Evolutionary conservation across 1,140 invertebrate species (phyloP), one percentile per base, ranked within the genome.

Genomic region (Euschistus heros): DNA sequence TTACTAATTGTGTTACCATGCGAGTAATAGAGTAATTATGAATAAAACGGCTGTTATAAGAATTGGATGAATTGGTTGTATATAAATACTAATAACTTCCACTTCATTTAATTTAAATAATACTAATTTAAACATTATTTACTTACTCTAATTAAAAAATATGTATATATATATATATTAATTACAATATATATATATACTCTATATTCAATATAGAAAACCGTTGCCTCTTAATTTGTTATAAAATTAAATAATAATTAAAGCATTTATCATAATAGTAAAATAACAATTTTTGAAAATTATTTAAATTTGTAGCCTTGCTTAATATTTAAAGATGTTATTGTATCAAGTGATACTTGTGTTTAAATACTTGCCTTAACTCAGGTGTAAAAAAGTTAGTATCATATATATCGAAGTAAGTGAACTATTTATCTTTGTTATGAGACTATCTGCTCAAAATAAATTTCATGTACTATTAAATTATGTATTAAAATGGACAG

Each of bases 1-100:
- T 50, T 50, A 50, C 47, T 50, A 50, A 50, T 50, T 50, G 47
- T 50, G 47, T 50, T 50, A 50, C 47, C 47, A 50, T 18, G 22
- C n/a, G 22, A 50, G n/a, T 50, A 20, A 20, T 20, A 50, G n/a
- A 50, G 47, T 50, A 22, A 20, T 20, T 50, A 50, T 50, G 47
- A 20, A 50, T 50, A 50, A 50, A 47, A 37, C 8, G 33, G 33
- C 33, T 37, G 33, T 37, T 37, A 37, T 37, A 6, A 6, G 33
- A 37, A 37, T 10, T 50, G 5, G n/a, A 50, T 50, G 22, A 50
- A 50, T n/a, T 50, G 47, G 47, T 22, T 50, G 47, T 50, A 20
- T 50, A 20, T 50, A 50, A 50, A 50, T 10, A 37, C 8, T 37
- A 30, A 37, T 37, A 10, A 37, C 33, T 37, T 37, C 33, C 33